Conservation (phyloP, 2,888 invertebrate genomes). For the Lasius fuliginosus region DNA sequence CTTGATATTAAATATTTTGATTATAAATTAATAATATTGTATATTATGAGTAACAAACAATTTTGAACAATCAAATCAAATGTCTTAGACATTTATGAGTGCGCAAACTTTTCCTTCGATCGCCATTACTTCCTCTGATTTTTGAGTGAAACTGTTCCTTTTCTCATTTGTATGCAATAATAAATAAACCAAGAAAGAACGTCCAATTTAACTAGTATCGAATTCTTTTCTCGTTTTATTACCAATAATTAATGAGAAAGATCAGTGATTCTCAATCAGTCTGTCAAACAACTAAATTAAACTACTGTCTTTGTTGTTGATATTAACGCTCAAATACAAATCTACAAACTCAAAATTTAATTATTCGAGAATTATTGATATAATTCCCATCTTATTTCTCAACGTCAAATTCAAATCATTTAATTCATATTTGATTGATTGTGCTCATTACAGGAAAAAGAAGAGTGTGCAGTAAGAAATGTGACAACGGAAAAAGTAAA, state of each 20-base stretch:
- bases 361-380: background rate
- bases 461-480: background rate
- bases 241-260: background rate
- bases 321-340: background rate
- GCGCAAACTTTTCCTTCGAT: constrained; percentile 33
- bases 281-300: background rate
- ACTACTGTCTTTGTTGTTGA: background rate
- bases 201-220: background rate
- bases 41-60: background rate
- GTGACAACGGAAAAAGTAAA: constrained; percentile 8
- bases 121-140: background rate
- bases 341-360: background rate
- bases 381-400: background rate
- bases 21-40: background rate
- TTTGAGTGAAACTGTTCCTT: background rate
- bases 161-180: background rate
- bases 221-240: background rate
- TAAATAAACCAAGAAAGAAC: background rate
- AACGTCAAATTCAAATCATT: background rate
- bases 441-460: constrained; percentile 21
- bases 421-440: constrained; percentile 8
- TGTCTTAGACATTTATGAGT: background rate
- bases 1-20: background rate
- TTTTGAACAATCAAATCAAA: background rate
- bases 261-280: background rate